Conservation (phyloP, 2,113 vertebrate species). For the Axis porcinus region DNA sequence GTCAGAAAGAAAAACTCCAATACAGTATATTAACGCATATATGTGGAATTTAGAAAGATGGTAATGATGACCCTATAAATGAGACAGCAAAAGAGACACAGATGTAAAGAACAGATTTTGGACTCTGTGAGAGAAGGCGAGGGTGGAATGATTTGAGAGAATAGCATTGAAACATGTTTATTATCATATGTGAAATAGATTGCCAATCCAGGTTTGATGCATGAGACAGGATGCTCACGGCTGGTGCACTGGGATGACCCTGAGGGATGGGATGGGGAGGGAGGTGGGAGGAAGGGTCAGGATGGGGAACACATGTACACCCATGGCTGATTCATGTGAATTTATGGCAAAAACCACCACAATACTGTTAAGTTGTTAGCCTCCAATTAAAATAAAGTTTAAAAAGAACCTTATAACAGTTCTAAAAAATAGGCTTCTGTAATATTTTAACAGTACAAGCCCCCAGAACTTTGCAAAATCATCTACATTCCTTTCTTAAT, state of each 20-base stretch:
- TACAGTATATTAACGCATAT: neutral
- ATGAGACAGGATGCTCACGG: neutral
- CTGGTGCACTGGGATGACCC: neutral
- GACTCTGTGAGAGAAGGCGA: neutral
- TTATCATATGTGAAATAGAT: neutral
- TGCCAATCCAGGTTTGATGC: fast-evolving
- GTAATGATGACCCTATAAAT: neutral
- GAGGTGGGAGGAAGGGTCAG: neutral
- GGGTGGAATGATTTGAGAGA: neutral
- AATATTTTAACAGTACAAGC: neutral
- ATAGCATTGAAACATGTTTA: neutral
- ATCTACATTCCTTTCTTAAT: neutral
- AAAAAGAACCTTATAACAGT: neutral
- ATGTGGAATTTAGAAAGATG: neutral
- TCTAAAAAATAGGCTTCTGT: neutral
- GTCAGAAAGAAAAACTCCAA: neutral
- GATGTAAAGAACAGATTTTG: neutral
- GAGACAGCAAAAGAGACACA: neutral
- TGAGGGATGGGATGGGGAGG: neutral
- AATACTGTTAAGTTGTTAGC: neutral
- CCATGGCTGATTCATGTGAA: neutral
- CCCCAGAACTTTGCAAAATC: neutral
- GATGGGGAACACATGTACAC: neutral
- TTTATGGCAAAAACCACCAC: neutral
- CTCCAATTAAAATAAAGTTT: neutral